These are phyloP conservation scores for Tiliacea aurago DNA, from an alignment of 2,888 invertebrate species.

Conservation along the genomic window DNA sequence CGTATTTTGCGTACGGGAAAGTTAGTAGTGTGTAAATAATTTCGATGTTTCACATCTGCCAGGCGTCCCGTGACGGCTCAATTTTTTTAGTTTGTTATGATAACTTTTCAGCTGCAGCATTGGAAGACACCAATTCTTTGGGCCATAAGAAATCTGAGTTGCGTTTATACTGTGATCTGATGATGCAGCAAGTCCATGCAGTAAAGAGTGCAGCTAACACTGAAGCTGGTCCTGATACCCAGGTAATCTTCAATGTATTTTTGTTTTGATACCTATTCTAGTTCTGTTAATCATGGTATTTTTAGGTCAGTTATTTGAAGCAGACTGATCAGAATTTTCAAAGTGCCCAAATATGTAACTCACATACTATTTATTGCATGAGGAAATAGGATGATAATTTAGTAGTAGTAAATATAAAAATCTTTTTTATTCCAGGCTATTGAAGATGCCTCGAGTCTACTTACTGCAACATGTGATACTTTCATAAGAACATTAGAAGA, in stretches of 20 bases:
- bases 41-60: no score
- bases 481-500: conserved; percentile 95
- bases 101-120: conserved; percentile 78
- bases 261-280: not conserved
- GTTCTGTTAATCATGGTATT: not conserved
- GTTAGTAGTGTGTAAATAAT: no score
- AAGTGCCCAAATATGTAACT: not conserved
- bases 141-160: conserved; percentile 94
- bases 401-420: not conserved
- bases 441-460: conserved; percentile 93
- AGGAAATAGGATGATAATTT: not conserved
- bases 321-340: not conserved
- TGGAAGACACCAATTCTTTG: conserved; percentile 91
- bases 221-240: conserved; percentile 90
- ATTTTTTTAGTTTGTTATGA: not conserved
- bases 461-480: conserved; percentile 95
- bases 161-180: conserved; percentile 94
- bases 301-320: conserved; percentile 8
- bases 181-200: conserved; percentile 96
- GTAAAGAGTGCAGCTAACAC: conserved; percentile 92
- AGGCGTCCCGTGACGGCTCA: no score
- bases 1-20: no score
- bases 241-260: conserved; percentile 79
- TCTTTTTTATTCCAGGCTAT: conserved; percentile 90
- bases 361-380: not conserved